Base-by-base conservation (phyloP, 2,113 vertebrate genomes). In the Corythornis madagascariensis region DNA sequence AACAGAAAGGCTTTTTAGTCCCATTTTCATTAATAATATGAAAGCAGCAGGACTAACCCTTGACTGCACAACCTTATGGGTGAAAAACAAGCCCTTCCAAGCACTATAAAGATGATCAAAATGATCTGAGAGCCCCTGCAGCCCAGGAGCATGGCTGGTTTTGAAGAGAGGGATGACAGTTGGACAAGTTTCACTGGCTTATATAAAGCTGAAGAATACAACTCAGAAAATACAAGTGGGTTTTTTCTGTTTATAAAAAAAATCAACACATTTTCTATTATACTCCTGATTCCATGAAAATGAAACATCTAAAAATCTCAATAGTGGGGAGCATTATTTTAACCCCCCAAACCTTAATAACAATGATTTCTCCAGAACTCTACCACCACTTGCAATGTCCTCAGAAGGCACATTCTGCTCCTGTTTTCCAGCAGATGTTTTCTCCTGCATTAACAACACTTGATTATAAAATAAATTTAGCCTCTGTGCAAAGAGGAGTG, bases 381-480 rank as follows among this genome's bases (percentile, higher is more conserved):
- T 59, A 75, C 12, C 42, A 60, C 28, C 47, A 50, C 47, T 69
- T 70, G 74, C 81, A 87, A 76, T 45, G 65, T 31, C 57, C 63
- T 66, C 52, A 35, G 74, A 89, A 89, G 78, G 93, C 86, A 94
- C 89, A 94, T 84, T 87, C 60, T 28, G 26, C 89, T 90, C 26
- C 7, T 10, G 29, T 83, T 95, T 83, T 48, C 67, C 66, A 70
- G 47, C 38, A 88, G 86, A 89, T 79, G 38, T 40, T 94, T 87
- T 91, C 52, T 85, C 2, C 50, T 60, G 52, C 75, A 93, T 92
- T 90, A 95, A 65, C 63, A 90, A 57, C 81, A 93, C 40, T 93
- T 87, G 81, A 92, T 89, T 79, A 94, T 50, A 82, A 92, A 90
- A 91, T 70, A 92, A 81, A 85, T 83, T 77, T 53, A 43, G 38